Evolutionary conservation across 2,113 vertebrate species (phyloP).

Genomic region (Oreochromis tanganicae): DNA sequence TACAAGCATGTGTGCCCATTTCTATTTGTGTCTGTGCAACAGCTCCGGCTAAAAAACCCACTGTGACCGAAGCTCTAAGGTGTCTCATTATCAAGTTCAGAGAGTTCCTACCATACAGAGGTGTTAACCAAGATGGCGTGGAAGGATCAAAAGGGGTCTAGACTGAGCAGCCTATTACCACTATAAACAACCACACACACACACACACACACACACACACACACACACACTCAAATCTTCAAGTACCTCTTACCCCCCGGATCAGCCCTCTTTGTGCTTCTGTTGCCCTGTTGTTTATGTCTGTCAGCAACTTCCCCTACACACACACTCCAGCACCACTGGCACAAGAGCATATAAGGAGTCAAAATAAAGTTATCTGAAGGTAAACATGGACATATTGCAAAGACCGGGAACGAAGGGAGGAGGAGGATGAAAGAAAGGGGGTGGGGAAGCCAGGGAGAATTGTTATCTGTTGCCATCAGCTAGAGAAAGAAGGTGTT

Average conservation of each 20-base stretch:
- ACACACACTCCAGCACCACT: neutral
- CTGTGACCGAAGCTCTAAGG: constrained; percentile 12
- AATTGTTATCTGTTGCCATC: constrained; percentile 48
- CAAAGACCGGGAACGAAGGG: neutral
- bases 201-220: neutral
- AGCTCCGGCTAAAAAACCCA: neutral
- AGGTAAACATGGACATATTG: constrained; percentile 36
- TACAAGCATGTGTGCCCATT: neutral
- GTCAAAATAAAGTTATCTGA: constrained; percentile 60
- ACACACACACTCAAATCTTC: neutral
- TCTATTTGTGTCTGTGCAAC: constrained; percentile 2
- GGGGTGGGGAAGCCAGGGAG: neutral
- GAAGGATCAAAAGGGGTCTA: constrained; percentile 46
- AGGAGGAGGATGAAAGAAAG: neutral
- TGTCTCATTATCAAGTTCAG: constrained; percentile 63
- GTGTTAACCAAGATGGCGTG: constrained; percentile 46
- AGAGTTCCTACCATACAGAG: constrained; percentile 27
- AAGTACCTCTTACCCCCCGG: neutral
- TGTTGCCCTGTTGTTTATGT: constrained; percentile 35
- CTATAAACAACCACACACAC: constrained; percentile 27
- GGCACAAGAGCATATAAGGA: constrained; percentile 15
- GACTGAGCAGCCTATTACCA: constrained; percentile 16
- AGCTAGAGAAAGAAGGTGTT: constrained; percentile 38
- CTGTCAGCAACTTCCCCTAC: constrained; percentile 37
- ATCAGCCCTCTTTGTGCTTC: constrained; percentile 1